Conservation (phyloP, 2,113 vertebrate species). For the Isichthys henryi region DNA sequence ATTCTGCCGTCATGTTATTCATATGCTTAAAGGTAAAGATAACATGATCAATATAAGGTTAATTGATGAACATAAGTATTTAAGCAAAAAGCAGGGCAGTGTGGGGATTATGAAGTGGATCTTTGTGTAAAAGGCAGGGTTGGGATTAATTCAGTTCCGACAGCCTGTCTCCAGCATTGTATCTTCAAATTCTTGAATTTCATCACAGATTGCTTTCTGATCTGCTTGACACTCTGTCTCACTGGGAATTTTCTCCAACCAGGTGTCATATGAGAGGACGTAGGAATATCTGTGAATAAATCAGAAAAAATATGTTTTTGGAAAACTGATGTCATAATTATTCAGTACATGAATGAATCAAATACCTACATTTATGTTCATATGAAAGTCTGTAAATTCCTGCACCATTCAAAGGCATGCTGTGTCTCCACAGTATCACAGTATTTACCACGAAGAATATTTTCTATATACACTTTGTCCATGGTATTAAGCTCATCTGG, state of each 20-base stretch:
- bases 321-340: neutral
- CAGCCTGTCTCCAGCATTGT: neutral
- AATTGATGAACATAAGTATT: neutral
- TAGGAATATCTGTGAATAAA: neutral
- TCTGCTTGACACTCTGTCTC: neutral
- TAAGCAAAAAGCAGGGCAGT: neutral
- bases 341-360: neutral
- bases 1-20: neutral
- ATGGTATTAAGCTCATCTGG: neutral
- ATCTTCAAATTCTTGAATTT: neutral
- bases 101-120: neutral
- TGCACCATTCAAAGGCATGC: neutral
- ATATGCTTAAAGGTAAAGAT: neutral
- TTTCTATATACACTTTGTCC: neutral
- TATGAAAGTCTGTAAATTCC: neutral
- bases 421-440: neutral
- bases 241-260: constrained; percentile 7
- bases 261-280: neutral
- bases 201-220: neutral
- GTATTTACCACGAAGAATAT: neutral
- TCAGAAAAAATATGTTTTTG: neutral
- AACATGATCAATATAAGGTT: neutral
- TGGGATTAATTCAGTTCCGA: neutral
- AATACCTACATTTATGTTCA: no score
- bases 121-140: neutral